These are phyloP conservation scores for Nyctalus aviator DNA, from an alignment of 2,797 vertebrate genomes.

Conservation along the genomic window DNA sequence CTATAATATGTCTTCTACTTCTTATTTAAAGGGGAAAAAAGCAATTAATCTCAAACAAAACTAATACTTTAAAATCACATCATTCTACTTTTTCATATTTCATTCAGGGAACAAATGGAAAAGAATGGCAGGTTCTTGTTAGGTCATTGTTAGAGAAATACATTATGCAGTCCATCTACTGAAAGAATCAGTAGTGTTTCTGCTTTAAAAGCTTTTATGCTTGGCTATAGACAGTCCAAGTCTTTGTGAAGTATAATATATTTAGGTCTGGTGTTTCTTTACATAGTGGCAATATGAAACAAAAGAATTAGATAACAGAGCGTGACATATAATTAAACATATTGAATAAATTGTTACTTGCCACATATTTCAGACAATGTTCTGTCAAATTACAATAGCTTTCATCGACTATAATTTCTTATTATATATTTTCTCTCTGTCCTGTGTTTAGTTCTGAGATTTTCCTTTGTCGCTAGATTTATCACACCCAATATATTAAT, in stretches of 20 bases:
- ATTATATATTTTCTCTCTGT: not conserved
- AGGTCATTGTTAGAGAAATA: not conserved
- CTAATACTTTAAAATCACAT: constrained; percentile 69
- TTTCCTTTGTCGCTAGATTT: not conserved
- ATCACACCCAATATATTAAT: not conserved
- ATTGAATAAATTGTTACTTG: not conserved
- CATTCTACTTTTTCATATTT: constrained; percentile 51
- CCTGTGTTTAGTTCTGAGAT: not conserved
- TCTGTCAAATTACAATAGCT: not conserved
- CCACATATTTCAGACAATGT: not conserved
- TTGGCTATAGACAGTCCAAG: not conserved
- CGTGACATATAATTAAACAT: not conserved
- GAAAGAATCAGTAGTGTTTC: constrained; percentile 26
- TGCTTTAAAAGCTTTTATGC: not conserved
- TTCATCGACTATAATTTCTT: not conserved
- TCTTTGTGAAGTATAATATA: not conserved
- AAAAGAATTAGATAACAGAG: not conserved
- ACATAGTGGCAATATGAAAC: not conserved
- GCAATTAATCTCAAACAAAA: constrained; percentile 78
- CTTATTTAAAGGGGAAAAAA: constrained; percentile 62
- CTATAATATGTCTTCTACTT: constrained; percentile 67
- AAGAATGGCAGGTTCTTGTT: constrained; percentile 50
- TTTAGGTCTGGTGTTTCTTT: not conserved
- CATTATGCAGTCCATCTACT: constrained; percentile 13
- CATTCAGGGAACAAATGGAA: not conserved